phyloP scores from a whole-genome alignment of 2,113 vertebrate genomes.

The Nycticebus coucang region DNA sequence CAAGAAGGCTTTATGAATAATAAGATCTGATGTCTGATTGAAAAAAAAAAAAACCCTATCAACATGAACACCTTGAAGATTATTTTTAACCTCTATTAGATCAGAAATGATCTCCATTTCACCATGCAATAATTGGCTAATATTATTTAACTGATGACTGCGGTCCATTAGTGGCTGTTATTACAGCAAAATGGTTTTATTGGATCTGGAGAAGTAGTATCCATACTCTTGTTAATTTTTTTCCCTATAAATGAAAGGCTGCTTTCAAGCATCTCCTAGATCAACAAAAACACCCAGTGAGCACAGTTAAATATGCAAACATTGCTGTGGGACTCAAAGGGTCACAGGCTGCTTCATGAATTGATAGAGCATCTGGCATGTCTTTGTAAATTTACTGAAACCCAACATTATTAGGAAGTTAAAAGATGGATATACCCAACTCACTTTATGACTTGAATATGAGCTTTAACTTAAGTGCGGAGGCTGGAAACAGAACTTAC shows the following conservation, averaged over 20 bases:
- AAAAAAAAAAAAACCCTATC: neutral
- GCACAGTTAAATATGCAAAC: neutral
- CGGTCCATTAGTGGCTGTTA: neutral
- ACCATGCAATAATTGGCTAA: neutral
- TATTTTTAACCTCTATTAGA: constrained; percentile 2
- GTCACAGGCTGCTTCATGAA: neutral
- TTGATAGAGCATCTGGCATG: neutral
- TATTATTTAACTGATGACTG: constrained; percentile 1
- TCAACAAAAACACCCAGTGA: neutral
- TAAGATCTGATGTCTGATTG: neutral
- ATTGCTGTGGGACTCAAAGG: neutral
- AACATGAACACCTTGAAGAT: neutral
- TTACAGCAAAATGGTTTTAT: neutral
- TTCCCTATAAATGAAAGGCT: neutral
- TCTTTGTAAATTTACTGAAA: neutral
- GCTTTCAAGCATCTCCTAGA: neutral
- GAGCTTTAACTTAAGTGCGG: neutral
- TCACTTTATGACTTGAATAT: neutral
- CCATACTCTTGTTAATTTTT: neutral
- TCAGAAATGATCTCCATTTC: neutral
- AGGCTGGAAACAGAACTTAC: neutral
- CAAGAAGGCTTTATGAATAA: constrained; percentile 9
- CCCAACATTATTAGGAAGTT: neutral
- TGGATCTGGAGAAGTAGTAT: neutral
- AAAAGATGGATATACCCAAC: neutral